Evolutionary conservation across 2,797 vertebrate genomes (phyloP).

Genomic region (Martes flavigula): DNA sequence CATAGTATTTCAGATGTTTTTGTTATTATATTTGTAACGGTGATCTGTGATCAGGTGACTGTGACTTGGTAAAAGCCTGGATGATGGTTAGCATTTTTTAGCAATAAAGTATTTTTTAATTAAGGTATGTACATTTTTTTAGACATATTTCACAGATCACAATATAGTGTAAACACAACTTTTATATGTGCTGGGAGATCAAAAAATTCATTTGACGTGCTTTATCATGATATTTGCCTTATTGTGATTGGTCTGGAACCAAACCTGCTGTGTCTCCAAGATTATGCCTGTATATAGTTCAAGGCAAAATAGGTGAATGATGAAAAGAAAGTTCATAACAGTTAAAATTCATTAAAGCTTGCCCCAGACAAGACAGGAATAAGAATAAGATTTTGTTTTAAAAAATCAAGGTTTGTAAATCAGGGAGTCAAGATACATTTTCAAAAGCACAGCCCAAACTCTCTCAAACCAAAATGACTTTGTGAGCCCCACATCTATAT

Average conservation of each 20-base stretch:
- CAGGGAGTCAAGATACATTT: background rate
- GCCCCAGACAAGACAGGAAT: background rate
- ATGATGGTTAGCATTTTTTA: background rate
- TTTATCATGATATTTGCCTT: background rate
- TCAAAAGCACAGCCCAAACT: background rate
- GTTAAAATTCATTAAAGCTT: background rate
- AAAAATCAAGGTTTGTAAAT: background rate
- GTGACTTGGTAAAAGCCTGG: background rate
- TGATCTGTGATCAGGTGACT: background rate
- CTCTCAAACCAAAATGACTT: background rate
- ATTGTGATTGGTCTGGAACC: background rate
- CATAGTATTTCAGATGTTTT: background rate
- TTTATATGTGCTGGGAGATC: background rate
- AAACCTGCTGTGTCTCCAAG: background rate
- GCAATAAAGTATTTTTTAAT: background rate
- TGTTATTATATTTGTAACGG: background rate
- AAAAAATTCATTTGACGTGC: background rate
- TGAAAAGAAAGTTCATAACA: constrained; percentile 9
- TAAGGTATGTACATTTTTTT: background rate
- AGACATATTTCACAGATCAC: background rate
- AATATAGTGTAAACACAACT: background rate
- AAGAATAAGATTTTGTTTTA: background rate
- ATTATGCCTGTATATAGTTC: background rate
- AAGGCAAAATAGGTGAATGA: background rate
- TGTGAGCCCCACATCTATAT: background rate